Conservation (phyloP, 30 jellyfish, hydroid and myxozoan species). For the Cassiopea xamachana region DNA sequence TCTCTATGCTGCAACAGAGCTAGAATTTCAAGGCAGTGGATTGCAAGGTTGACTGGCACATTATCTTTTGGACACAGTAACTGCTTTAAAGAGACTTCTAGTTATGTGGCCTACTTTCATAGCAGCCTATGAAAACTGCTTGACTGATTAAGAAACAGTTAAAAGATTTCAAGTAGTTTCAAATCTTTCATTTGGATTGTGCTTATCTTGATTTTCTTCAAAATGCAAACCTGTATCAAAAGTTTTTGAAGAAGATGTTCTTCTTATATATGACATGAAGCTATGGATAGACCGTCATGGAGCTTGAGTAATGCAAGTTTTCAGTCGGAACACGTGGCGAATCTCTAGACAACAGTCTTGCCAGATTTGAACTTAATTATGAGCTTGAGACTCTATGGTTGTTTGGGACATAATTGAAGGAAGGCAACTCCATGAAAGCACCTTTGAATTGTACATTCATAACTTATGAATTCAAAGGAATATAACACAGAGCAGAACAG, state of each 20-base stretch:
- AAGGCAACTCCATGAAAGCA: slow-evolving; percentile 9
- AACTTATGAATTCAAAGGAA: slow-evolving; percentile 15
- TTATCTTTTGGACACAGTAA: slow-evolving; percentile 71
- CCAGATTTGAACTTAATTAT: slow-evolving; percentile 2
- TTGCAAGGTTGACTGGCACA: slow-evolving; percentile 72
- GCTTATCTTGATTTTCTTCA: slow-evolving; percentile 52
- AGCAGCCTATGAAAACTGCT: slow-evolving; percentile 65
- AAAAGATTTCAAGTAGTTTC: slow-evolving; percentile 10
- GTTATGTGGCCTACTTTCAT: slow-evolving; percentile 82
- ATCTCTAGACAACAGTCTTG: slow-evolving; percentile 23
- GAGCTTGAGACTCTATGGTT: neutral
- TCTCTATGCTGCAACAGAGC: slow-evolving; percentile 36
- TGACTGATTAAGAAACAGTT: slow-evolving; percentile 36
- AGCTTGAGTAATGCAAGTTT: slow-evolving; percentile 36
- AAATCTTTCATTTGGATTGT: slow-evolving; percentile 27
- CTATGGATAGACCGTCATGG: slow-evolving; percentile 35
- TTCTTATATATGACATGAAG: slow-evolving; percentile 41
- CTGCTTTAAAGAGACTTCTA: slow-evolving; percentile 64
- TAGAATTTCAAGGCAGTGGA: slow-evolving; percentile 48
- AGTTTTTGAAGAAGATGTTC: slow-evolving; percentile 71
- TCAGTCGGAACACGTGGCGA: slow-evolving; percentile 29
- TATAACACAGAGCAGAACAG: neutral
- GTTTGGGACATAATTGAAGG: slow-evolving; percentile 5
- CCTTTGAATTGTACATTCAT: neutral
- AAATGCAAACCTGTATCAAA: slow-evolving; percentile 27